Conservation (phyloP, 2,797 vertebrate species). For the Pipistrellus pygmaeus region DNA sequence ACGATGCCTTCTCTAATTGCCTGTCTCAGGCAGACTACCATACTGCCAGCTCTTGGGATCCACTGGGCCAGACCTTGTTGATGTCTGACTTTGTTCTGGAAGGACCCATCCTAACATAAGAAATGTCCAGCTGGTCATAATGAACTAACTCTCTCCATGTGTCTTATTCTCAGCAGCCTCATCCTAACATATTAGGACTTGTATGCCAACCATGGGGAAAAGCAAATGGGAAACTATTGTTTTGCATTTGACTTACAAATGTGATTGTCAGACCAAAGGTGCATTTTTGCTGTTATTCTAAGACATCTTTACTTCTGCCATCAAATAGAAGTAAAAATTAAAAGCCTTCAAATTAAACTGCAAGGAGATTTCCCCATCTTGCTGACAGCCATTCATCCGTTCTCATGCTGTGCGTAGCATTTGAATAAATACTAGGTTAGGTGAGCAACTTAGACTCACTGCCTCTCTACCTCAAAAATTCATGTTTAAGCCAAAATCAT, state of each 20-base stretch:
- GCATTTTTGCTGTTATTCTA: conserved; percentile 19
- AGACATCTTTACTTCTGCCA: conserved; percentile 35
- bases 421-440: conserved; percentile 44
- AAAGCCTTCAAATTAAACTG: conserved; percentile 3
- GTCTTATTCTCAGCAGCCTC: conserved; percentile 47
- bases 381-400: not conserved
- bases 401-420: not conserved
- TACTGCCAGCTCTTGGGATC: not conserved
- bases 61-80: not conserved
- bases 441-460: conserved; percentile 21
- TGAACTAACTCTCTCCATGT: conserved; percentile 61
- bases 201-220: conserved; percentile 29
- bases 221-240: not conserved
- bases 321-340: conserved; percentile 44
- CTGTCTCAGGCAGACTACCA: not conserved
- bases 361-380: not conserved
- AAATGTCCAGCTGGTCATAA: conserved; percentile 3
- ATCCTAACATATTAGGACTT: conserved; percentile 49
- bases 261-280: conserved; percentile 53
- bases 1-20: not conserved
- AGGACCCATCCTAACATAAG: conserved; percentile 50
- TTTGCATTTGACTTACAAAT: conserved; percentile 40
- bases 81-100: conserved; percentile 53
- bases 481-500: too few species aligned
- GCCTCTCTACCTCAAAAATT: conserved; percentile 31